Evolutionary conservation across 1,140 invertebrate species (phyloP).

Genomic region (Drosophila serrata): DNA sequence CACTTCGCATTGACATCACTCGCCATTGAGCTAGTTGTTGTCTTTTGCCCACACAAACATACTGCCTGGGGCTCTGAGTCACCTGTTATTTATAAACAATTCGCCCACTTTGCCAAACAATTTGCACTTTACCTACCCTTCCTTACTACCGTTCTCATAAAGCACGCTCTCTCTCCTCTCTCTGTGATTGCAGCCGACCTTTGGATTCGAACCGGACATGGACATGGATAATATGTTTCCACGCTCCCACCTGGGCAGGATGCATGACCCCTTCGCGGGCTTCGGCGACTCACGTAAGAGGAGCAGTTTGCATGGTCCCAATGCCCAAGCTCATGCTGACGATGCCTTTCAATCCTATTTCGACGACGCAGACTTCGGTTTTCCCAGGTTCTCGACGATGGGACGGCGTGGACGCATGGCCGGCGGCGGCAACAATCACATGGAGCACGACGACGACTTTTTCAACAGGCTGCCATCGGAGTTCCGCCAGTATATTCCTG

Average conservation of each 20-base stretch:
- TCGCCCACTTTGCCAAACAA: conserved; percentile 55
- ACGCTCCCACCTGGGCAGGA: conserved; percentile 83
- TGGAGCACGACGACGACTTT: conserved; percentile 85
- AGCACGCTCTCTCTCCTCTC: not conserved
- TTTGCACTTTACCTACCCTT: conserved; percentile 41
- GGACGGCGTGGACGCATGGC: conserved; percentile 75
- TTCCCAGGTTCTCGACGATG: conserved; percentile 80
- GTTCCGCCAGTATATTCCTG: conserved; percentile 87
- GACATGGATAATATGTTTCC: conserved; percentile 83
- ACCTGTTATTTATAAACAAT: conserved; percentile 78
- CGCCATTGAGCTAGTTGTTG: conserved; percentile 48
- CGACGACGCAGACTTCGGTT: conserved; percentile 85
- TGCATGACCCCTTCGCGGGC: conserved; percentile 85
- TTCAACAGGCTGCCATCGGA: conserved; percentile 88
- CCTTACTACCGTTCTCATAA: not conserved
- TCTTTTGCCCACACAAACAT: conserved; percentile 45
- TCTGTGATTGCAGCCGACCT: conserved; percentile 57
- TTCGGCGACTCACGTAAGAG: conserved; percentile 87
- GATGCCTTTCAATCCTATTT: conserved; percentile 77
- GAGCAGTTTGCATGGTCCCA: conserved; percentile 85
- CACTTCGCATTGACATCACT: conserved; percentile 70
- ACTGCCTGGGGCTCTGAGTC: conserved; percentile 52
- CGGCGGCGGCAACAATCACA: conserved; percentile 54
- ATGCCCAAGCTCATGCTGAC: conserved; percentile 52
- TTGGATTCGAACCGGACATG: conserved; percentile 85